Evolutionary conservation across 2,797 vertebrate species (phyloP).

Genomic region (Xyrichtys novacula): DNA sequence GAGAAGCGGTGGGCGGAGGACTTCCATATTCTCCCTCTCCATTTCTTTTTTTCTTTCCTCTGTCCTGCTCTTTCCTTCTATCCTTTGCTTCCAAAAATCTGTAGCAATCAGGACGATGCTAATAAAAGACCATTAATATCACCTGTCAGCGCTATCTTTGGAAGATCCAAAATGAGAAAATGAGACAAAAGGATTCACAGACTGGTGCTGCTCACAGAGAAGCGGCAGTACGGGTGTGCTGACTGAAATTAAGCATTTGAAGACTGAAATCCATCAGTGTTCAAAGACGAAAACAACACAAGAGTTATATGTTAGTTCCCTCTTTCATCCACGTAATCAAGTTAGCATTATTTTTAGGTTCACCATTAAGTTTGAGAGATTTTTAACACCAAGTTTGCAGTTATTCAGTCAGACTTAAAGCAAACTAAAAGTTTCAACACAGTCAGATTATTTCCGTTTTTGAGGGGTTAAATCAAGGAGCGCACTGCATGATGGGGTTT

Average conservation of each 20-base stretch:
- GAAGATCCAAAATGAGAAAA: constrained; percentile 81
- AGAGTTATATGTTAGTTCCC: not conserved
- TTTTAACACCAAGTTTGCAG: not conserved
- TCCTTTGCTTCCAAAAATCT: constrained; percentile 77
- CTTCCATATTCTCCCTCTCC: constrained; percentile 76
- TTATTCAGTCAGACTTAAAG: not conserved
- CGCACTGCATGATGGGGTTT: not conserved
- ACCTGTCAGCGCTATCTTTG: constrained; percentile 85
- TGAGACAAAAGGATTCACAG: constrained; percentile 71
- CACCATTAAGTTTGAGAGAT: constrained; percentile 11
- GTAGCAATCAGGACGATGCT: constrained; percentile 79
- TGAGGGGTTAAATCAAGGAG: not conserved
- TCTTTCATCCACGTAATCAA: not conserved
- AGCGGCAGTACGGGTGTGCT: constrained; percentile 17
- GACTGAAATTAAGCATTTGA: constrained; percentile 31
- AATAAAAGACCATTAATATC: constrained; percentile 87
- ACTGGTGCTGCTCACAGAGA: constrained; percentile 64
- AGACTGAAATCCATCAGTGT: constrained; percentile 45
- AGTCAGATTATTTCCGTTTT: not conserved
- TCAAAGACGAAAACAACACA: constrained; percentile 19
- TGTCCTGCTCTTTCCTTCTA: constrained; percentile 53
- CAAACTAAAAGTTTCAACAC: not conserved
- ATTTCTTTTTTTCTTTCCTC: not conserved
- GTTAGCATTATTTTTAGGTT: not conserved
- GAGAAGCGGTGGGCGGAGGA: constrained; percentile 83